A percentile compares a stretch with the other conserved stretches of the same genome.
Conservation (phyloP, 2,113 vertebrate genomes). For the Lanius collurio region DNA sequence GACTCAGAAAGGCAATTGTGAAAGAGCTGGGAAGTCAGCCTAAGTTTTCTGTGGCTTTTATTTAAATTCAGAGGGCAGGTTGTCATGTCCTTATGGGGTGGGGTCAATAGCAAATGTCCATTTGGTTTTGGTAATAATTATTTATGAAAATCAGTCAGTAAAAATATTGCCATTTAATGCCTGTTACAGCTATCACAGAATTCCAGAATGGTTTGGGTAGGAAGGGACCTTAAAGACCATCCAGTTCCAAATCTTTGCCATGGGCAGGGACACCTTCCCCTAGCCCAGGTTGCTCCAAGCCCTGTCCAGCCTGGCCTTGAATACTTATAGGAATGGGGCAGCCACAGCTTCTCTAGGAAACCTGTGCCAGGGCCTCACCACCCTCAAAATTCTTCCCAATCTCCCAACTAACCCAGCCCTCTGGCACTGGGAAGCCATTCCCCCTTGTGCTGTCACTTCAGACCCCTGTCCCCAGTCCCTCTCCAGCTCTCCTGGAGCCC, state of each 20-base stretch:
- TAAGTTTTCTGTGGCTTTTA: not conserved
- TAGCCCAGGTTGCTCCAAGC: accelerated
- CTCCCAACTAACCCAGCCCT: accelerated
- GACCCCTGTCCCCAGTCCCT: too few species aligned
- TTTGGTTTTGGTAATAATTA: not conserved
- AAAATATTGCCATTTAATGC: not conserved
- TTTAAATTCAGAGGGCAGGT: not conserved
- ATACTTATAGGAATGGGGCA: not conserved
- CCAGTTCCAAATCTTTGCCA: accelerated
- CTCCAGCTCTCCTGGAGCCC: not conserved
- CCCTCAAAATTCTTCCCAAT: not conserved
- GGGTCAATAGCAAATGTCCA: accelerated
- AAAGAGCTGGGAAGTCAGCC: not conserved
- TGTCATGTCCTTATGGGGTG: too few species aligned
- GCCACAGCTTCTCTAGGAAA: not conserved
- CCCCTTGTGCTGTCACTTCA: not conserved
- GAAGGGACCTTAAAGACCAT: accelerated
- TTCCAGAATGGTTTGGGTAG: not conserved
- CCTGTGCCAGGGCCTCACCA: accelerated
- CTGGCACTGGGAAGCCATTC: not conserved
- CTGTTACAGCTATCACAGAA: not conserved
- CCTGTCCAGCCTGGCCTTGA: accelerated
- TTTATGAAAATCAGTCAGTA: not conserved
- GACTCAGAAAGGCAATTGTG: accelerated
- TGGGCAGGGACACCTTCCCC: not conserved